These are phyloP conservation scores for Agrotis exclamationis DNA, from an alignment of 2,888 invertebrate species.

Conservation along the genomic window DNA sequence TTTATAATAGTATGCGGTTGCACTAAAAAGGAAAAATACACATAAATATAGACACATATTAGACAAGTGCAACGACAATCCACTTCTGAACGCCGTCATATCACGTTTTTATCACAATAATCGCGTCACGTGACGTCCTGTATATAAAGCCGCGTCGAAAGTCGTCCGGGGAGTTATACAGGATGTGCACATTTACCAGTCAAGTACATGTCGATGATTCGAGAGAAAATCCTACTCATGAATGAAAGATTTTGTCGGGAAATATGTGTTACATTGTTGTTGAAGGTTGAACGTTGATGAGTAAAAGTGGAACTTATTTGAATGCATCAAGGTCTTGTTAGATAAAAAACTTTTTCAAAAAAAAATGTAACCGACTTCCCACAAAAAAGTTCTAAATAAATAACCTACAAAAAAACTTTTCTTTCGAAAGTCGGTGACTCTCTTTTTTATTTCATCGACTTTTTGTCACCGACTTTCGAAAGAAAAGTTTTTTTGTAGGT, in stretches of 20 bases:
- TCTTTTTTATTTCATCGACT: too few relatives aligned
- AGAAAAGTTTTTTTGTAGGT: too few relatives aligned
- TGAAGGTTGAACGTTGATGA: background rate
- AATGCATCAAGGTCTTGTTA: background rate
- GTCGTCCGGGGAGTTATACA: slow-evolving; percentile 67
- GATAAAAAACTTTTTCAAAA: too few relatives aligned
- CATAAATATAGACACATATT: too few relatives aligned
- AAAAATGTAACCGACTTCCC: too few relatives aligned
- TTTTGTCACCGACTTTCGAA: too few relatives aligned
- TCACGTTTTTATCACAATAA: slow-evolving; percentile 50
- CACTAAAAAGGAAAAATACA: too few relatives aligned
- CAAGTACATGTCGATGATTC: slow-evolving; percentile 8
- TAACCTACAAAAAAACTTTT: too few relatives aligned
- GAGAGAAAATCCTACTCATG: slow-evolving; percentile 59
- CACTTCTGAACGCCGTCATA: slow-evolving; percentile 12
- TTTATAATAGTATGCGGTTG: too few relatives aligned
- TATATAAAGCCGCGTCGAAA: slow-evolving; percentile 62
- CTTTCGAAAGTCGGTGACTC: too few relatives aligned
- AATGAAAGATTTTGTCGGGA: slow-evolving; percentile 41
- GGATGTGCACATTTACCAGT: slow-evolving; percentile 64
- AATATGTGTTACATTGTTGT: background rate
- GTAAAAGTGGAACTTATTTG: background rate
- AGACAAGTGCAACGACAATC: background rate
- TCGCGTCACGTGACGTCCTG: slow-evolving; percentile 57
- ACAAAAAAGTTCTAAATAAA: too few relatives aligned